Evolutionary conservation across 2,888 invertebrate species (phyloP), one percentile per base, ranked within the genome.

Genomic region (Boloria euphrosyne): DNA sequence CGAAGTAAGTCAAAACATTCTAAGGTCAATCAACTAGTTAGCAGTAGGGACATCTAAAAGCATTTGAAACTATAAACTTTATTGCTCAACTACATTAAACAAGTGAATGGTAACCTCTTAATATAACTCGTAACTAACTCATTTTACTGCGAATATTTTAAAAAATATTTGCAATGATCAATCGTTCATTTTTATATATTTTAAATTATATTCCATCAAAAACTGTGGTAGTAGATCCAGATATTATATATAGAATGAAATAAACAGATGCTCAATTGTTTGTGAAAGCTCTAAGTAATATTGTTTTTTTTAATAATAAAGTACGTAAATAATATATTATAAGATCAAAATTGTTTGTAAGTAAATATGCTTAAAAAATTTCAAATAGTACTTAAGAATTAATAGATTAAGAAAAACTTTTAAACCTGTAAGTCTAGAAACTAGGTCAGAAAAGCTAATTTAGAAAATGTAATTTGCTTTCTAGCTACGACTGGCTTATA

Each of bases 401-500:
- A 46, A 22, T 57, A 46, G 44, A 57, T 57, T 57, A 27, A 22
- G 27, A 57, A 22, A 46, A 57, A n/a, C 10, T 2, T 57, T 13
- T 57, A 57, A 57, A n/a, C 44, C 57, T 16, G 44, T 46, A 13
- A 46, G 13, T 57, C 22, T 57, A 46, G 55, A 55, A 44, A 57
- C n/a, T 22, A 22, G 46, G n/a, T 13, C 44, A 22, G 22, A 57
- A 22, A 46, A 27, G n/a, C 46, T 46, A 22, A 46, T 46, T 46
- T 46, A 57, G n/a, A 27, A 38, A 38, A 14, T 22, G 44, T 55
- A 57, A 22, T 16, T 46, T 16, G 55, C 50, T 51, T 51, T 57
- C 13, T 63, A 50, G 44, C 55, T 63, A 63, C 49, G 3, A 27
- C 31, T 57, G 13, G 50, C 43, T 55, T 55, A 43, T 57, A 49